A percentile compares a stretch with the other conserved stretches of the same genome.
These are phyloP conservation scores for Acanthurus lineatus DNA, from an alignment of 2,797 vertebrate species.

Conservation along the genomic window DNA sequence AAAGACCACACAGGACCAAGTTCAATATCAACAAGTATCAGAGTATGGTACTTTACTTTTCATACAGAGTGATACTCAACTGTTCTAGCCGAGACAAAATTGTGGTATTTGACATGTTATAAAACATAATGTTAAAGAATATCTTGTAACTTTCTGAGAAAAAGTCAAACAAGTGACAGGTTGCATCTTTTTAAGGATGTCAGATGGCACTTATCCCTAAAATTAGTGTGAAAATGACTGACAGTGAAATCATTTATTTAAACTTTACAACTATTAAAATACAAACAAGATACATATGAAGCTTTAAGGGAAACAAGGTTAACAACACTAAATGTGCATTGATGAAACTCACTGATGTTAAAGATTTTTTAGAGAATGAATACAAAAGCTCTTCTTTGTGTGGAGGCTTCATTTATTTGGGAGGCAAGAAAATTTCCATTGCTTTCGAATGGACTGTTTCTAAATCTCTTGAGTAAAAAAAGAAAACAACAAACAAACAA, in stretches of 20 bases:
- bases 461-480: slow-evolving; percentile 18
- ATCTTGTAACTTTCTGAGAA: not conserved
- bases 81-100: not conserved
- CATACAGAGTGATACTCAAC: not conserved
- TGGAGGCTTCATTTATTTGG: slow-evolving; percentile 11
- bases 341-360: not conserved
- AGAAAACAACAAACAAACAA: slow-evolving; percentile 4
- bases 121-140: not conserved
- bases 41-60: not conserved
- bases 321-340: no score
- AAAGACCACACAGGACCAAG: not conserved
- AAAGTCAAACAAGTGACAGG: not conserved
- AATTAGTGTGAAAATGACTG: not conserved
- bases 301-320: no score
- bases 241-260: not conserved
- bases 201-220: not conserved
- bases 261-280: not conserved
- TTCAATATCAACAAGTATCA: not conserved
- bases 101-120: not conserved
- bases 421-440: not conserved
- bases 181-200: not conserved
- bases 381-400: not conserved
- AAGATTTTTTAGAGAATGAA: not conserved
- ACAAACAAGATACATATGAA: no score
- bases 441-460: slow-evolving; percentile 23